A percentile compares a stretch with the other conserved stretches of the same genome.
Conservation (phyloP, 2,113 vertebrate species). For the Rallus limicola region DNA sequence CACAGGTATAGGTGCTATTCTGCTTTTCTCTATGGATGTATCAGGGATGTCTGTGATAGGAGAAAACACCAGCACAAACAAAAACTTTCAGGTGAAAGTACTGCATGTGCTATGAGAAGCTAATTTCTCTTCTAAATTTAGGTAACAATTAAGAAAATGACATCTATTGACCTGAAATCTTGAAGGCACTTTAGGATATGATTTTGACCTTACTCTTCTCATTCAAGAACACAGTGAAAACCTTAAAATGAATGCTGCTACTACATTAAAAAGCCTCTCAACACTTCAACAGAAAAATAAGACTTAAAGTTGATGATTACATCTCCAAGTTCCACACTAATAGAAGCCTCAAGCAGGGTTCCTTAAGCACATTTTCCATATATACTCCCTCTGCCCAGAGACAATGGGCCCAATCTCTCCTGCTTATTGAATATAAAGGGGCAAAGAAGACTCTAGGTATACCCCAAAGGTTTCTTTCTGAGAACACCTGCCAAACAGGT, state of each 20-base stretch:
- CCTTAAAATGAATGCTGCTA: background rate
- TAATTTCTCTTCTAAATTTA: conserved; percentile 6
- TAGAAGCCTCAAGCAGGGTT: background rate
- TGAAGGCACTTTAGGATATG: background rate
- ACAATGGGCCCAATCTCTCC: background rate
- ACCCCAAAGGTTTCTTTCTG: background rate
- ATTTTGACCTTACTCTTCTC: background rate
- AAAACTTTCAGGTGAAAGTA: background rate
- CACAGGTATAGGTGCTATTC: background rate
- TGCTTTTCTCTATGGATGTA: background rate
- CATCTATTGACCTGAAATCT: conserved; percentile 17
- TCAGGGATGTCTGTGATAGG: background rate
- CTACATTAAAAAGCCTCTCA: background rate
- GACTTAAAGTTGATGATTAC: background rate
- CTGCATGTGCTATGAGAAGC: background rate
- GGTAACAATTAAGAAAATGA: background rate
- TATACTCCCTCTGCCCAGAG: background rate
- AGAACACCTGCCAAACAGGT: background rate
- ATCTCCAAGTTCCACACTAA: background rate
- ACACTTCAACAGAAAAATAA: background rate
- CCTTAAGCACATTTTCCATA: background rate
- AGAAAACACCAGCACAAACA: background rate
- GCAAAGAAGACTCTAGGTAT: background rate
- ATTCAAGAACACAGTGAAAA: background rate
- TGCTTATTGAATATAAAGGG: background rate